phyloP scores from a whole-genome alignment of 2,888 invertebrate genomes.

The Pyrocoelia pectoralis region DNA sequence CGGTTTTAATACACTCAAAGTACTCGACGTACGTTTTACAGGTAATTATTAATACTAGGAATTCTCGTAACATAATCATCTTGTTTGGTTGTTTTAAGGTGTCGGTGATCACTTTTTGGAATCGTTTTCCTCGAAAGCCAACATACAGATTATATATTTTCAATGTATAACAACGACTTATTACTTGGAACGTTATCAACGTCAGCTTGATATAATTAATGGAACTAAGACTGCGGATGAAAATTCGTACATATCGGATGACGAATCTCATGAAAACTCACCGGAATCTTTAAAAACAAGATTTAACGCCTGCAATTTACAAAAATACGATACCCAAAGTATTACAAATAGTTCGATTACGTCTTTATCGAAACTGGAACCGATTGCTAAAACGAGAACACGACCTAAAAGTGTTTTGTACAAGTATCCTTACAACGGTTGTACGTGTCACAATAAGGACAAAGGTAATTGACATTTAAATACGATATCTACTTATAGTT shows the following conservation, averaged over 20 bases:
- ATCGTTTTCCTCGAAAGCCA: conserved; percentile 44
- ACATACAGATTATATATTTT: conserved; percentile 52
- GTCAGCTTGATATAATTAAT: conserved; percentile 32
- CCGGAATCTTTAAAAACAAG: conserved; percentile 17
- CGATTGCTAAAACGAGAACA: too few species aligned
- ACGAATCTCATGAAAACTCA: conserved; percentile 36
- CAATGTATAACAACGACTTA: conserved; percentile 46
- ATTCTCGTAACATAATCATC: background rate
- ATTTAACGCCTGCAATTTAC: conserved; percentile 17
- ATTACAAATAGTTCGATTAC: conserved; percentile 37
- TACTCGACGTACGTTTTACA: conserved; percentile 56
- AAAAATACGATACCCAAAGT: conserved; percentile 3
- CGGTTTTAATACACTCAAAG: conserved; percentile 69
- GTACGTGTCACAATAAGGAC: conserved; percentile 44
- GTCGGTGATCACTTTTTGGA: conserved; percentile 50
- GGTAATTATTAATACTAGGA: conserved; percentile 41
- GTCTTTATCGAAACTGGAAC: conserved; percentile 29
- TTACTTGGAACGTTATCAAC: conserved; percentile 27
- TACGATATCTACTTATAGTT: too few species aligned
- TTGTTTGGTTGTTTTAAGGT: conserved; percentile 42
- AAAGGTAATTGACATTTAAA: background rate
- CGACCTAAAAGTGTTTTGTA: conserved; percentile 49
- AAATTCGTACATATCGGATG: conserved; percentile 35
- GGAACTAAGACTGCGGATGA: conserved; percentile 18
- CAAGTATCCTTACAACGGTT: conserved; percentile 50